These are phyloP conservation scores for Scolanthus callimorphus DNA, from an alignment of 92 coral and sea anemone genomes.

Conservation along the genomic window DNA sequence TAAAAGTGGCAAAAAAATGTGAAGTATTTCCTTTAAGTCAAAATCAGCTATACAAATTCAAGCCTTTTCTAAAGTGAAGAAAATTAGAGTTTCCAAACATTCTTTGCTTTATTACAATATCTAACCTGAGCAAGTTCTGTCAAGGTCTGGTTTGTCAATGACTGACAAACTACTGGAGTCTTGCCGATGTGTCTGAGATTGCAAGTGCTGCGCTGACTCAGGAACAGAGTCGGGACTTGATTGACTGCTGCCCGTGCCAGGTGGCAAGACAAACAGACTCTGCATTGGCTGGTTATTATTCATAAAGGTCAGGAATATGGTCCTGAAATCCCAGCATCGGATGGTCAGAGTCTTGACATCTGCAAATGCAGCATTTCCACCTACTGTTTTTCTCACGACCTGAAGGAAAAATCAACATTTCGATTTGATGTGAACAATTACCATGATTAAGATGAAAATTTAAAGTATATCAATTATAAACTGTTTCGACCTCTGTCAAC, in stretches of 20 bases:
- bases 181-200: constrained; percentile 6
- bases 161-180: background rate
- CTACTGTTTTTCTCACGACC: constrained; percentile 84
- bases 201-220: constrained; percentile 48
- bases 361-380: constrained; percentile 88
- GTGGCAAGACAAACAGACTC: constrained; percentile 51
- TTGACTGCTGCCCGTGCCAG: constrained; percentile 62
- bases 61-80: too few relatives aligned
- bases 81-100: too few relatives aligned
- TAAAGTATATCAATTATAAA: too few relatives aligned
- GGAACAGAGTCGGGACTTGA: constrained; percentile 85
- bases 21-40: too few relatives aligned
- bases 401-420: constrained; percentile 8
- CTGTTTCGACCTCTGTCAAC: too few relatives aligned
- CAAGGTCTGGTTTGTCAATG: background rate
- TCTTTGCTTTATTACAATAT: too few relatives aligned
- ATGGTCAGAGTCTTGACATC: constrained; percentile 89
- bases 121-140: background rate
- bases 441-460: too few relatives aligned
- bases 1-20: too few relatives aligned
- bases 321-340: constrained; percentile 90
- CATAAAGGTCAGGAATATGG: constrained; percentile 89
- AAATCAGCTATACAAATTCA: too few relatives aligned
- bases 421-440: too few relatives aligned
- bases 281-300: constrained; percentile 65